Evolutionary conservation across 1,140 invertebrate genomes (phyloP), one percentile per base, ranked within the genome.

Genomic region (Trichomalopsis sarcophagae): DNA sequence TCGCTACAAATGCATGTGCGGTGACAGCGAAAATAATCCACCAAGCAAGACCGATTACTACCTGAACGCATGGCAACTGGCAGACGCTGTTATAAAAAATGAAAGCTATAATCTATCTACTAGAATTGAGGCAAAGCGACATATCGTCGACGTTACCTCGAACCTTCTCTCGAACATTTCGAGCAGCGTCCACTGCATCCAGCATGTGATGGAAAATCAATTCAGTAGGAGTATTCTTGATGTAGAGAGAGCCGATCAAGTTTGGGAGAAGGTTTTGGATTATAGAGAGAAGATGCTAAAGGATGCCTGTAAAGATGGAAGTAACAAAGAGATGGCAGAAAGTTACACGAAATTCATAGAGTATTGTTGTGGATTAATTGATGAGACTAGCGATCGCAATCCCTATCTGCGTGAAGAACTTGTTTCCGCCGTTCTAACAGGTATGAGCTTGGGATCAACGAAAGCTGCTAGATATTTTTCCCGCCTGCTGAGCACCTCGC

Each of bases 381-480:
- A 13, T 21, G 14, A 75, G 14, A 50, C 6, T n/a, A 33, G 30
- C 17, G 33, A 44, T 21, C 21, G 14, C 76, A 50, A 81, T 23
- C 10, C 7, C 0, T 14, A 21, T 9, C 13, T 79, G 17, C 30
- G 55, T 27, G 44, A 78, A 4, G 68, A 86, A 62, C 81, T 86
- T 69, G 33, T 86, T 21, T 44, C 17, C 7, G 14, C 68, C n/a
- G 11, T 83, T 47, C 62, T 83, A 33, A 82, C 33, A 21, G 81
- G n/a, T 6, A 86, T 86, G 85, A 14, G 33, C 21, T 66, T 82
- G 0, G 81, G 75, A 1, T 82, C 66, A 27, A 5, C 36, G 11
- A 74, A 50, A 62, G 50, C 68, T 66, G 11, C 79, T 27, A 21
- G 4, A 40, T 82, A 82, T 66, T 83, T 86, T 68, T 50, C 85